Percentiles rank a stretch among this genome's conserved stretches.
Conservation (phyloP, 64 coral and sea anemone species). For the Cladopsammia gracilis region DNA sequence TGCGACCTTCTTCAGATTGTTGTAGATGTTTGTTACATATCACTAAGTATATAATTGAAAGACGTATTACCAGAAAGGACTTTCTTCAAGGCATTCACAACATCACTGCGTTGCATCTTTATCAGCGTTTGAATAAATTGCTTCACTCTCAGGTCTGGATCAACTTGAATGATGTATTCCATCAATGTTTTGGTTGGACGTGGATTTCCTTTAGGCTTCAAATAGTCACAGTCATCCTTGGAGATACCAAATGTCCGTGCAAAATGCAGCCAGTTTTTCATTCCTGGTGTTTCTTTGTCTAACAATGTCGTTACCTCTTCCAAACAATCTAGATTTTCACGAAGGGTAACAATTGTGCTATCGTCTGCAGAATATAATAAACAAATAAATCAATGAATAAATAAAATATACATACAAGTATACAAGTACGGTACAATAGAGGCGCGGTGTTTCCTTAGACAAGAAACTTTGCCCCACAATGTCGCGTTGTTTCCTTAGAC, state of each 20-base stretch:
- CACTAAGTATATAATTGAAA: no score
- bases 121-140: conserved; percentile 23
- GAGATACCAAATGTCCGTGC: conserved; percentile 4
- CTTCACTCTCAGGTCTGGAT: conserved; percentile 42
- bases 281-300: background rate
- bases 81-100: conserved; percentile 6
- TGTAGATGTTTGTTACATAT: no score
- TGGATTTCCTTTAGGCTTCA: background rate
- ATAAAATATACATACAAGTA: background rate
- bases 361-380: conserved; percentile 3
- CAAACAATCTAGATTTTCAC: background rate
- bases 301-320: conserved; percentile 5
- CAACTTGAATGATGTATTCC: conserved; percentile 6
- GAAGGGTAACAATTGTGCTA: background rate
- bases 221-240: background rate
- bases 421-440: no score
- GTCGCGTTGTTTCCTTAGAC: no score
- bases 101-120: conserved; percentile 22
- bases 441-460: no score
- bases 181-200: conserved; percentile 52
- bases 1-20: no score
- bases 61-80: background rate
- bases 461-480: no score
- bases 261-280: conserved; percentile 50
- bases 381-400: background rate